Conservation (phyloP, 2,797 vertebrate genomes). For the Hydrophis major region DNA sequence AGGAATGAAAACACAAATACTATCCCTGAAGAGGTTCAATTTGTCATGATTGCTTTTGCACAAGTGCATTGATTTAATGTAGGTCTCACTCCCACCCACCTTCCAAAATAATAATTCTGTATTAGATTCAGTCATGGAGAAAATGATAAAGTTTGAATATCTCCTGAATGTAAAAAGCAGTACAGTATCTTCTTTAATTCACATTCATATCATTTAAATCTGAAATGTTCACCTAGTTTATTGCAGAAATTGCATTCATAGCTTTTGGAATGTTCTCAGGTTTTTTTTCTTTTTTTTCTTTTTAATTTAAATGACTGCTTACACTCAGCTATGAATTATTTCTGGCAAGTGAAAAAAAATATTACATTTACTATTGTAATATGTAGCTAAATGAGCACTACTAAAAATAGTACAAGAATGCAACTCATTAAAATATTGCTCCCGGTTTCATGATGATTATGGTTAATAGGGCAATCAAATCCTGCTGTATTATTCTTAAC, state of each 20-base stretch:
- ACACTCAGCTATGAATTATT: slow-evolving; percentile 46
- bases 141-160: not conserved
- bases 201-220: not conserved
- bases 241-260: slow-evolving; percentile 21
- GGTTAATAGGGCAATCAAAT: slow-evolving; percentile 71
- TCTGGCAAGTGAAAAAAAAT: slow-evolving; percentile 52
- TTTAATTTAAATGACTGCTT: slow-evolving; percentile 40
- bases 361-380: slow-evolving; percentile 51
- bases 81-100: not conserved
- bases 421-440: slow-evolving; percentile 72
- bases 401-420: slow-evolving; percentile 65
- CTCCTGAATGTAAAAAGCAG: not conserved
- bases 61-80: not conserved
- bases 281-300: slow-evolving; percentile 4
- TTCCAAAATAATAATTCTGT: not conserved
- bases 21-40: not conserved
- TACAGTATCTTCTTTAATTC: not conserved
- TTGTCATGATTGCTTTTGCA: not conserved
- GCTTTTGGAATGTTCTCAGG: not conserved
- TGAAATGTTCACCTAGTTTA: slow-evolving; percentile 22
- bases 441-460: slow-evolving; percentile 67
- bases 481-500: slow-evolving; percentile 67
- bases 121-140: not conserved
- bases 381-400: slow-evolving; percentile 57
- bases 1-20: not conserved